phyloP scores from a whole-genome alignment of 2,113 vertebrate genomes.

The Callaeas wilsoni region DNA sequence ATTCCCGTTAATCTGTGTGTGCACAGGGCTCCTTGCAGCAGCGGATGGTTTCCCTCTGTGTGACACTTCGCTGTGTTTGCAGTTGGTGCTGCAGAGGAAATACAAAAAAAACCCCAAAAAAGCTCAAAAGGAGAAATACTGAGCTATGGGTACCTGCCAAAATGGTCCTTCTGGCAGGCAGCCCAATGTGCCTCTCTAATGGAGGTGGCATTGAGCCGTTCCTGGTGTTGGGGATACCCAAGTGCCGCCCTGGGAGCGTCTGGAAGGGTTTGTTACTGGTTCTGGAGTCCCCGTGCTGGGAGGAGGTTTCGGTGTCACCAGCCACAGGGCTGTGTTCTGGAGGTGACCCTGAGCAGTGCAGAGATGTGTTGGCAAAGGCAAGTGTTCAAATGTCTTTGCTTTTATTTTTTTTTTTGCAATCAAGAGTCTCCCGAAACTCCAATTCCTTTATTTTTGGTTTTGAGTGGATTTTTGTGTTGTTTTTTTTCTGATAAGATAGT shows the following conservation, averaged over 20 bases:
- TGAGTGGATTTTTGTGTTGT: background rate
- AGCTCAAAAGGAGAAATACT: background rate
- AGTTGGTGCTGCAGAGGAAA: background rate
- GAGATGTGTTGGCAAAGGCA: background rate
- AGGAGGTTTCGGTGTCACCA: background rate
- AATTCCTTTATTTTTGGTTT: background rate
- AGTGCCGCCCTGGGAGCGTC: background rate
- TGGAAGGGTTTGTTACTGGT: accelerated
- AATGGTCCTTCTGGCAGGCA: background rate
- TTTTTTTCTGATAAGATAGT: background rate
- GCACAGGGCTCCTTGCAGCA: background rate
- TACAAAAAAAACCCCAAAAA: background rate
- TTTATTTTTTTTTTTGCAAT: too few species aligned
- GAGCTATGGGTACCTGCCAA: background rate
- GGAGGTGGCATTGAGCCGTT: background rate
- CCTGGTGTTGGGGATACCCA: accelerated
- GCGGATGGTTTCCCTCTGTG: background rate
- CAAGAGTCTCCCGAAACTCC: background rate
- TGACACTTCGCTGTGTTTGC: background rate
- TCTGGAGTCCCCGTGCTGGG: background rate
- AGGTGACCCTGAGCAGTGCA: background rate
- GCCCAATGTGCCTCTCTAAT: background rate
- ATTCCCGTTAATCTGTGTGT: background rate
- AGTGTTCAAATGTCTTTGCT: accelerated
- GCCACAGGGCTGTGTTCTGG: background rate